phyloP scores from a whole-genome alignment of 2,797 vertebrate genomes.

The Carcharodon carcharias region DNA sequence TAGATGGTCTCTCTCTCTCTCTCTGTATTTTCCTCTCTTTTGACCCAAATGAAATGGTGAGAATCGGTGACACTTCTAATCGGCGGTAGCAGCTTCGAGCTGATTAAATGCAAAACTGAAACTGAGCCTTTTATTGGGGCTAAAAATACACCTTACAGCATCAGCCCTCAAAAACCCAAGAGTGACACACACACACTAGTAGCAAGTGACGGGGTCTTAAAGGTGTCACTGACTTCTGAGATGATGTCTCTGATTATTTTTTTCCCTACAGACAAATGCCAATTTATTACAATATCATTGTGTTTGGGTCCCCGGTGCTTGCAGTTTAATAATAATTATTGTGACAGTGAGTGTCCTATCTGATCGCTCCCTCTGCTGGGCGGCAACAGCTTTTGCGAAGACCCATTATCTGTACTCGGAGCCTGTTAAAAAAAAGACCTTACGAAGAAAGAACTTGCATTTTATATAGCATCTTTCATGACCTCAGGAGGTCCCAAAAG shows the following conservation, averaged over 20 bases:
- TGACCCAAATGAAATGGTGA: not conserved
- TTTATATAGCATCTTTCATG: not conserved
- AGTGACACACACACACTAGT: not conserved
- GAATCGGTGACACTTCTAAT: not conserved
- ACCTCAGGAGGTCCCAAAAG: not conserved
- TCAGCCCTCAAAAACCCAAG: not conserved
- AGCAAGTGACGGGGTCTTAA: not conserved
- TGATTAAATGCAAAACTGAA: constrained; percentile 9
- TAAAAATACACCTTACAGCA: constrained; percentile 14
- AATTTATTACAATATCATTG: not conserved
- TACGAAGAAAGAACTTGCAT: not conserved
- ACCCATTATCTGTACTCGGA: no score
- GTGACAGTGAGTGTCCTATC: not conserved
- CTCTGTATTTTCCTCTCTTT: not conserved
- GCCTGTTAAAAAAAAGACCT: not conserved
- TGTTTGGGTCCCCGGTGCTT: not conserved
- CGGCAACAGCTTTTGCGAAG: not conserved
- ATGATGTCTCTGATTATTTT: not conserved
- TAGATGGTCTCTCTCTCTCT: no score
- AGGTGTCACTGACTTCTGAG: not conserved
- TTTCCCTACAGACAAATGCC: not conserved
- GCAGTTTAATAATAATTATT: not conserved
- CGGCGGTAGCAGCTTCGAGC: not conserved
- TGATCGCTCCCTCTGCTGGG: constrained; percentile 2
- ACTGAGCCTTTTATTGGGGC: constrained; percentile 17